Conservation (phyloP, 2,888 invertebrate genomes). For the Caenorhabditis sinica region DNA sequence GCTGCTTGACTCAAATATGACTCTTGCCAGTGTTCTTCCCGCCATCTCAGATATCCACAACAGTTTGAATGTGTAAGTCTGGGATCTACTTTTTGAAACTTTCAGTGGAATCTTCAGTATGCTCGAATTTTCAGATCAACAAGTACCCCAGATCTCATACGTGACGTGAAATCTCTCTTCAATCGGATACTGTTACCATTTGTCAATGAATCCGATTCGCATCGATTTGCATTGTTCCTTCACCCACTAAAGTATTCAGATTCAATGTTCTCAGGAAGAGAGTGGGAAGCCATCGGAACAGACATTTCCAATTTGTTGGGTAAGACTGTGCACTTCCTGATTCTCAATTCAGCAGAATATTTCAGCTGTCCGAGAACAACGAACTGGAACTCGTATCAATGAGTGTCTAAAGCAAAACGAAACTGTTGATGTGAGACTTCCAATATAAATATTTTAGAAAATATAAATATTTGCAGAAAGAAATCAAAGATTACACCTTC, state of each 20-base stretch:
- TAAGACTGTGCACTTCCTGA: neutral
- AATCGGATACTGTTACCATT: constrained; percentile 12
- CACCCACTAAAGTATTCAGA: constrained; percentile 31
- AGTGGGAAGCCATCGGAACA: neutral
- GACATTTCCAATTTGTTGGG: neutral
- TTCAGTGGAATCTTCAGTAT: neutral
- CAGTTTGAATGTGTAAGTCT: constrained; percentile 25
- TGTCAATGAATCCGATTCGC: constrained; percentile 33
- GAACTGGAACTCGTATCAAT: neutral
- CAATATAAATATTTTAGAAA: neutral
- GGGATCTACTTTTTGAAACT: neutral
- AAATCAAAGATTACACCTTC: neutral
- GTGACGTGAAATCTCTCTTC: constrained; percentile 6
- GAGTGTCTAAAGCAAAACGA: neutral
- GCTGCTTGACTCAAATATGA: constrained; percentile 19
- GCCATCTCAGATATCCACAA: constrained; percentile 8
- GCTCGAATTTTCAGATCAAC: constrained; percentile 24
- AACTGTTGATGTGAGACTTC: neutral
- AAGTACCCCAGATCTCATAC: constrained; percentile 13
- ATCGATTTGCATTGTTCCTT: constrained; percentile 46
- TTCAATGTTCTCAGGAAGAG: neutral
- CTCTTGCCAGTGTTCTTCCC: constrained; percentile 36
- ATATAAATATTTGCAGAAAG: constrained; percentile 27
- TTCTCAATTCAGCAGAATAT: neutral
- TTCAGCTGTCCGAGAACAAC: constrained; percentile 30